Evolutionary conservation across 2,113 vertebrate genomes (phyloP).

Genomic region (Lophura nycthemera): DNA sequence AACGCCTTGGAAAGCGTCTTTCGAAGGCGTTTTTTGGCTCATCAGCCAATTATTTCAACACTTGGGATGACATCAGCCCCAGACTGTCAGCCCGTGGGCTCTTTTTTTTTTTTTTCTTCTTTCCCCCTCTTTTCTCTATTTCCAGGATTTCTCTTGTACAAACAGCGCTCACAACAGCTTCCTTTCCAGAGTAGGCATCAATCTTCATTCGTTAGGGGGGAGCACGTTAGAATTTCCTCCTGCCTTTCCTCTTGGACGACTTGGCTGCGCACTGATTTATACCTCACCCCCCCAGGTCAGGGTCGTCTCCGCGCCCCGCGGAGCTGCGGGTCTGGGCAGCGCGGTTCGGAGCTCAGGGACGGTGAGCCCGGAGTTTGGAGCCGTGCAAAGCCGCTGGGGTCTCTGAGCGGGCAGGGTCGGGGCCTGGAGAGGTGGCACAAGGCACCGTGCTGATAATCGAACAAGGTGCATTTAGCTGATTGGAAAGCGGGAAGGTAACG

Average conservation of each 20-base stretch:
- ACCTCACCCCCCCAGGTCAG: neutral
- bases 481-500: neutral
- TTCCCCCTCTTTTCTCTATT: neutral
- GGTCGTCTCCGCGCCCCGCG: no score
- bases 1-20: neutral
- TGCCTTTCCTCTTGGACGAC: neutral
- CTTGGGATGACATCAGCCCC: neutral
- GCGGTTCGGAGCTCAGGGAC: neutral
- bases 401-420: neutral
- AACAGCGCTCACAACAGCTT: neutral
- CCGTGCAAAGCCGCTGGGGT: neutral
- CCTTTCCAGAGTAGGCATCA: neutral
- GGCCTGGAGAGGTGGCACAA: neutral
- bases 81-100: neutral
- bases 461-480: neutral
- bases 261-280: neutral
- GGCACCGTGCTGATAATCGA: neutral
- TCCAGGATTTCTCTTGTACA: neutral
- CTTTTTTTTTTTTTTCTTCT: neutral
- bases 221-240: neutral
- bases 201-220: constrained; percentile 40
- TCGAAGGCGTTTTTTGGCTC: neutral
- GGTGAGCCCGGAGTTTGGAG: neutral
- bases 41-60: neutral
- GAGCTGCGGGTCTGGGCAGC: neutral